Percentiles rank a stretch among this genome's conserved stretches.
Conservation (phyloP, 2,113 vertebrate genomes). For the Jacana jacana region DNA sequence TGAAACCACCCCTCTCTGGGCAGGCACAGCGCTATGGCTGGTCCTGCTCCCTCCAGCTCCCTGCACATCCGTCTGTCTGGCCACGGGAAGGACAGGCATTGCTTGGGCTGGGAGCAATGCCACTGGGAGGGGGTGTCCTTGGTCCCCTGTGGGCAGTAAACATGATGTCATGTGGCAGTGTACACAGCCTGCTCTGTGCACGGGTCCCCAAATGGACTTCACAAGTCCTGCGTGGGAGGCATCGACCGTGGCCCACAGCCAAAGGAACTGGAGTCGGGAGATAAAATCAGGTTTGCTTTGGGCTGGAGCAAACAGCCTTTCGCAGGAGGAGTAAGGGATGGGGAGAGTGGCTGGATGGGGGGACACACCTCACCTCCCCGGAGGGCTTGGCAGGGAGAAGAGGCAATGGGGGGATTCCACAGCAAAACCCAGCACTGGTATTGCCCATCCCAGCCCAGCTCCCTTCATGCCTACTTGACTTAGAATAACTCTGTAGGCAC, state of each 20-base stretch:
- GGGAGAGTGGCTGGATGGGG: not conserved
- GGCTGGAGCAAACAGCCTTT: conserved; percentile 54
- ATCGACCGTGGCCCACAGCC: conserved; percentile 43
- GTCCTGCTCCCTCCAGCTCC: not conserved
- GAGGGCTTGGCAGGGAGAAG: not conserved
- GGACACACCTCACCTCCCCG: accelerated
- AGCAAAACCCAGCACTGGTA: not conserved
- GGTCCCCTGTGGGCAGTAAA: conserved; percentile 9
- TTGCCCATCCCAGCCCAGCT: not conserved
- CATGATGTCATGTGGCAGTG: conserved; percentile 52
- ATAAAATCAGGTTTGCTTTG: conserved; percentile 73
- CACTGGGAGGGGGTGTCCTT: conserved; percentile 31
- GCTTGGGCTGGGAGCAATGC: not conserved
- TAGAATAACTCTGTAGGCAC: conserved; percentile 60
- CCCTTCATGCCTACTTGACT: conserved; percentile 45
- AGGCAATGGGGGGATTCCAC: not conserved
- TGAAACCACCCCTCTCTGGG: not conserved
- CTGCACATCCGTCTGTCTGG: accelerated
- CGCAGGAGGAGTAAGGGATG: not conserved
- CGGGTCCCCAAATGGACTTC: conserved; percentile 43
- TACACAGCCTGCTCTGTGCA: conserved; percentile 28
- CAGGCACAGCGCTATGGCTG: not conserved
- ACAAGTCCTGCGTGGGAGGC: conserved; percentile 66
- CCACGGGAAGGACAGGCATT: not conserved
- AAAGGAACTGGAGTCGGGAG: conserved; percentile 58